phyloP scores from a whole-genome alignment of 2,113 vertebrate genomes.

The Potamarius usumacintae region DNA sequence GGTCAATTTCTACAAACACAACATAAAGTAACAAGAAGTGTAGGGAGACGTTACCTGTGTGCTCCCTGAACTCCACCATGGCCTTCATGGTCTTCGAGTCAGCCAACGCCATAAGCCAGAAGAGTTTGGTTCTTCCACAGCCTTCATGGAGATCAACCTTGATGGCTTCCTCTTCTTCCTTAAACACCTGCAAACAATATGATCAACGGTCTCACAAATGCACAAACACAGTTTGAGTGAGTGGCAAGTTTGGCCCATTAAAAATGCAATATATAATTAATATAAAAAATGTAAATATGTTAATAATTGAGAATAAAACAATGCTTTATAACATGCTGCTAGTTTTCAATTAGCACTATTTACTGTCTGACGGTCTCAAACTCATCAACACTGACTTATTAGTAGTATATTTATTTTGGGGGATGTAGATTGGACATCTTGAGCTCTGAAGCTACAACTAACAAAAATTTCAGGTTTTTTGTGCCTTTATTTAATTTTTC shows the following conservation, averaged over 20 bases:
- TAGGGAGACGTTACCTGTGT: constrained; percentile 81
- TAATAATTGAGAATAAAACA: not conserved
- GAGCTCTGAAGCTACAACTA: not conserved
- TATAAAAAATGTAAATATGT: not conserved
- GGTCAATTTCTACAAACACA: not conserved
- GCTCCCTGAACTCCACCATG: constrained; percentile 99
- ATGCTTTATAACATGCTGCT: not conserved
- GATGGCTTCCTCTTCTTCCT: constrained; percentile 98
- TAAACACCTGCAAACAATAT: constrained; percentile 86
- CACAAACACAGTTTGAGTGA: not conserved
- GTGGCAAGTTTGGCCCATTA: not conserved
- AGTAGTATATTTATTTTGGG: not conserved
- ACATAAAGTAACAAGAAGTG: not conserved
- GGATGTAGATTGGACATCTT: not conserved
- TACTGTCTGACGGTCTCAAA: not conserved
- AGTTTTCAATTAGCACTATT: not conserved
- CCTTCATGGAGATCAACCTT: constrained; percentile 99
- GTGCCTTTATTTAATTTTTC: not conserved
- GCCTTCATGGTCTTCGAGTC: constrained; percentile 99
- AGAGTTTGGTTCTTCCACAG: constrained; percentile 96
- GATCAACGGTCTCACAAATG: not conserved
- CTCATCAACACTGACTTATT: too few relatives aligned
- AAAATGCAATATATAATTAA: not conserved
- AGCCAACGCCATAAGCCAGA: constrained; percentile 98
- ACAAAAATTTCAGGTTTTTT: not conserved